Evolutionary conservation across 2,113 vertebrate genomes (phyloP).

Genomic region (Datnioides undecimradiatus): DNA sequence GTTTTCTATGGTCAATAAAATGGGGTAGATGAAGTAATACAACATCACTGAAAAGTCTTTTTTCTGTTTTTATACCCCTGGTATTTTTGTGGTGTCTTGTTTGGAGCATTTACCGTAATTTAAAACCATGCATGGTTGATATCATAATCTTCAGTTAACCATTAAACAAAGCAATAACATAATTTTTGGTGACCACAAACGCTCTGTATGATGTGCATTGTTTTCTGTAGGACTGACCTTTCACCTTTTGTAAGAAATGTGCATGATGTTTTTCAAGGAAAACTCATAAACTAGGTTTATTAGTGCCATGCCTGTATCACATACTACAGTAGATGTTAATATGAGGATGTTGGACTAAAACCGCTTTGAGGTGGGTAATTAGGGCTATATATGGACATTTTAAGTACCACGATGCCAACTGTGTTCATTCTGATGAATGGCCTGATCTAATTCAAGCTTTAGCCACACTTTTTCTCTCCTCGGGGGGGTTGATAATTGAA

Average conservation of each 20-base stretch:
- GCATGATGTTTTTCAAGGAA: neutral
- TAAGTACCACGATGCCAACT: constrained; percentile 43
- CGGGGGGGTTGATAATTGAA: constrained; percentile 74
- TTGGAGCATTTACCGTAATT: constrained; percentile 5
- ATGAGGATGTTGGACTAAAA: constrained; percentile 23
- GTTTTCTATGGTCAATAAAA: neutral
- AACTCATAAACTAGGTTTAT: constrained; percentile 32
- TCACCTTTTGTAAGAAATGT: neutral
- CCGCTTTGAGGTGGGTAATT: constrained; percentile 51
- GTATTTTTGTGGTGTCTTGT: no score
- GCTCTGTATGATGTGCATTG: neutral
- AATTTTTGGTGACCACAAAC: neutral
- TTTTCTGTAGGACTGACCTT: neutral
- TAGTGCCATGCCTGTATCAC: constrained; percentile 18
- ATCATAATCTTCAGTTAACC: neutral
- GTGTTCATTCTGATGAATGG: constrained; percentile 59
- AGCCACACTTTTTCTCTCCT: constrained; percentile 65
- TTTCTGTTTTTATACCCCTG: no score
- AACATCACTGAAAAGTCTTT: neutral
- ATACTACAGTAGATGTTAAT: constrained; percentile 34
- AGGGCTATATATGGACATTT: constrained; percentile 55
- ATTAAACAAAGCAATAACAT: neutral
- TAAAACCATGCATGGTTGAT: neutral
- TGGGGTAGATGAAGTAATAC: neutral
- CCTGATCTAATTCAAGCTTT: constrained; percentile 71